These are phyloP conservation scores for Pantherophis alleghaniensis DNA, from an alignment of 2,797 vertebrate genomes.

Conservation along the genomic window DNA sequence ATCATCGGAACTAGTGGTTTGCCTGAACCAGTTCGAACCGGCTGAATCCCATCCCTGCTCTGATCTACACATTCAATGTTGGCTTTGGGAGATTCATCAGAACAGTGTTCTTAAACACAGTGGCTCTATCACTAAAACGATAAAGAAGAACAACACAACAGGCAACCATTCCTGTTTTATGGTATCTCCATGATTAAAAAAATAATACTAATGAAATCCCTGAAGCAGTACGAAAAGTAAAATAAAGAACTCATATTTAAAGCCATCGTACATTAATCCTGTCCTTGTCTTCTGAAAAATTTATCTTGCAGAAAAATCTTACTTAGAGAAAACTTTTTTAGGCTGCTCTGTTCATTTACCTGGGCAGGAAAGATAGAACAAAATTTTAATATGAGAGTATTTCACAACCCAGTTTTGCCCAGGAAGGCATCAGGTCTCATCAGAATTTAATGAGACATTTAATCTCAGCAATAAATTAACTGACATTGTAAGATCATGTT, in stretches of 20 bases:
- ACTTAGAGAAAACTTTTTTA: slow-evolving; percentile 46
- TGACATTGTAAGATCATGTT: slow-evolving; percentile 60
- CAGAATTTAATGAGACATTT: slow-evolving; percentile 78
- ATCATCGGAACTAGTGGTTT: too few species aligned
- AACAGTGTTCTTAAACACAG: background rate
- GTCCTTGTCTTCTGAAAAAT: slow-evolving; percentile 17
- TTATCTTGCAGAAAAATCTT: slow-evolving; percentile 32
- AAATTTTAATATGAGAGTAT: slow-evolving; percentile 56
- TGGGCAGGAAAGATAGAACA: slow-evolving; percentile 62
- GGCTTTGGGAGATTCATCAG: background rate
- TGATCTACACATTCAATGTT: background rate
- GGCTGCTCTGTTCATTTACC: slow-evolving; percentile 53
- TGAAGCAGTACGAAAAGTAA: background rate
- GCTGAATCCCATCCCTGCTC: too few species aligned
- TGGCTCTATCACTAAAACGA: background rate
- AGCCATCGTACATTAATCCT: slow-evolving; percentile 3
- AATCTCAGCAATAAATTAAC: slow-evolving; percentile 80
- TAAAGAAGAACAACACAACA: background rate
- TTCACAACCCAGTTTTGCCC: slow-evolving; percentile 68
- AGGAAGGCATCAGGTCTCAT: slow-evolving; percentile 76
- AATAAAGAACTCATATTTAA: background rate
- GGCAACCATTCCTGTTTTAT: background rate
- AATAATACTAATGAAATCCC: background rate
- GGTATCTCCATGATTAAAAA: background rate
- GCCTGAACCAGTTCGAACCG: too few species aligned